phyloP scores from a whole-genome alignment of 2,113 vertebrate species.

The Macroglossus sobrinus region DNA sequence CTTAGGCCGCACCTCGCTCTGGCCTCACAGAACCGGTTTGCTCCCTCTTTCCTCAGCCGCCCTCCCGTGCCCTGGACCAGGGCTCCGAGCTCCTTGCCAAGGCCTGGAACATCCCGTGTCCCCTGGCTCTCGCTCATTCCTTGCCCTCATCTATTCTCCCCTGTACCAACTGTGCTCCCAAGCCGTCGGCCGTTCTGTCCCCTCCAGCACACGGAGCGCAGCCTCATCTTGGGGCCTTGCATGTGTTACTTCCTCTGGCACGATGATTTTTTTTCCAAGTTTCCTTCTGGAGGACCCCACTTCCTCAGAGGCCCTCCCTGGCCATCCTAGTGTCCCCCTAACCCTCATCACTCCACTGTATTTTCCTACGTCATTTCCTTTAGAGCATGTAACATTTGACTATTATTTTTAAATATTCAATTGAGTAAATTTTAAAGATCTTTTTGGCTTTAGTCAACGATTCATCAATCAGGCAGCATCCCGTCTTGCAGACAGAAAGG shows the following conservation, averaged over 20 bases:
- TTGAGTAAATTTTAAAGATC: background rate
- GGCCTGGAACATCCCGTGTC: background rate
- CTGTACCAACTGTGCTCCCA: background rate
- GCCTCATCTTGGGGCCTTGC: background rate
- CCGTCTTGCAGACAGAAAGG: background rate
- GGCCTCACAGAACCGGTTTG: background rate
- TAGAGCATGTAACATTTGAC: background rate
- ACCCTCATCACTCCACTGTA: fast-evolving
- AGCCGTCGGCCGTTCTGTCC: fast-evolving
- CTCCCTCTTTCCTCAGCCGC: background rate
- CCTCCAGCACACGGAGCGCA: background rate
- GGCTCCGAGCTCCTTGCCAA: background rate
- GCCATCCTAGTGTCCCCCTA: background rate
- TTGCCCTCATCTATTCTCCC: no score
- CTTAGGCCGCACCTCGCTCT: background rate
- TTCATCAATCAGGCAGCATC: background rate
- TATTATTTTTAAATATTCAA: no score
- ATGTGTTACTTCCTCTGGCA: fast-evolving
- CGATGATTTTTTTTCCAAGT: background rate
- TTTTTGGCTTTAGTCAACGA: background rate
- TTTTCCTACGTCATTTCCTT: background rate
- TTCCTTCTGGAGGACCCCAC: background rate
- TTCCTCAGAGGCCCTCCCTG: background rate
- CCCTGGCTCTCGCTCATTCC: background rate
- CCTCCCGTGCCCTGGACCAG: fast-evolving